phyloP scores from a whole-genome alignment of 2,888 invertebrate species.

The Meghimatium bilineatum region DNA sequence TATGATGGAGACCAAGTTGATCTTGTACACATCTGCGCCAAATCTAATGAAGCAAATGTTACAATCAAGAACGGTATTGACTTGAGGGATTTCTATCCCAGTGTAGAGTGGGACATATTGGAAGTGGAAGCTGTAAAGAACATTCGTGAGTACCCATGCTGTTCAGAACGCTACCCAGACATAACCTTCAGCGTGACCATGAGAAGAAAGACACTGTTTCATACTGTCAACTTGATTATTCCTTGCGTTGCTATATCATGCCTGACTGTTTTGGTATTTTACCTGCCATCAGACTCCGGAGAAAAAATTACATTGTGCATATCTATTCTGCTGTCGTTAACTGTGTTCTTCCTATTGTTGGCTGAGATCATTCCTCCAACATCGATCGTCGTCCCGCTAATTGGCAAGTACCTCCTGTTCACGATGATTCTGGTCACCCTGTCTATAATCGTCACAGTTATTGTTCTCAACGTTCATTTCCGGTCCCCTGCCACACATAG shows the following conservation, averaged over 20 bases:
- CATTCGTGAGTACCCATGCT: conserved; percentile 87
- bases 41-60: conserved; percentile 57
- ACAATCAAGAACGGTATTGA: conserved; percentile 85
- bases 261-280: conserved; percentile 96
- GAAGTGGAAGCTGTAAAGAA: conserved; percentile 82
- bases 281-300: conserved; percentile 97
- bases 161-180: conserved; percentile 95
- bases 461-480: conserved; percentile 89
- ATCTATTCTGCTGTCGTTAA: conserved; percentile 97
- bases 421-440: conserved; percentile 78
- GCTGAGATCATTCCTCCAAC: conserved; percentile 98
- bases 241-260: conserved; percentile 95
- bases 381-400: conserved; percentile 85
- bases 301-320: conserved; percentile 97
- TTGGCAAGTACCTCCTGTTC: conserved; percentile 85
- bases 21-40: conserved; percentile 75
- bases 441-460: conserved; percentile 79
- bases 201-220: conserved; percentile 94
- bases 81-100: conserved; percentile 96
- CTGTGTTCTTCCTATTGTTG: conserved; percentile 98
- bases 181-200: conserved; percentile 91
- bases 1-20: conserved; percentile 79
- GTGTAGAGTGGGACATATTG: conserved; percentile 99
- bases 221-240: conserved; percentile 83
- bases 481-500: conserved; percentile 98